A percentile compares a stretch with the other conserved stretches of the same genome.
Conservation (phyloP, 2,113 vertebrate genomes). For the Micronycteris hirsuta region DNA sequence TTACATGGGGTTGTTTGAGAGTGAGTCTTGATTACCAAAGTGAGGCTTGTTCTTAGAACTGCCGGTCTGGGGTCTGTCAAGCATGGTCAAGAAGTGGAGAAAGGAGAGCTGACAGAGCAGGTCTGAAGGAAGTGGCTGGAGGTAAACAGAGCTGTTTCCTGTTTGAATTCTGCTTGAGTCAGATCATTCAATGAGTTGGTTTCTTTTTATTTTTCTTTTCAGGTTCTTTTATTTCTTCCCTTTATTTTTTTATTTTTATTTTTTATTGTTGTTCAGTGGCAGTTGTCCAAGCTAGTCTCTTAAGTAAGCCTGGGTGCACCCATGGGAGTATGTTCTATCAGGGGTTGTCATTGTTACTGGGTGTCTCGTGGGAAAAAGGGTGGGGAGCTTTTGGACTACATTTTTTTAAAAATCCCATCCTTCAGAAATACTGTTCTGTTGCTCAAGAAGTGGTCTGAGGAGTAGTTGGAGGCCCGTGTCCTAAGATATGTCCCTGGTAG, state of each 20-base stretch:
- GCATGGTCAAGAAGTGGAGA: neutral
- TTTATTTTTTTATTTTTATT: too few relatives aligned
- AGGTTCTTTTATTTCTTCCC: too few relatives aligned
- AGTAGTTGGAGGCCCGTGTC: neutral
- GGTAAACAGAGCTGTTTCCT: neutral
- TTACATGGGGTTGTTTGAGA: neutral
- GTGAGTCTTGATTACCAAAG: neutral
- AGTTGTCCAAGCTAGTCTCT: neutral
- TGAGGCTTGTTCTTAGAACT: neutral
- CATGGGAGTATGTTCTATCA: neutral
- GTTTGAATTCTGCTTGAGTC: neutral
- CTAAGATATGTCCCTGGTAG: neutral
- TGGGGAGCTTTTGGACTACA: neutral
- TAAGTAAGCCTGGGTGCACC: neutral
- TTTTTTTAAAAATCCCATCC: neutral
- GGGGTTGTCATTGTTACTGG: neutral
- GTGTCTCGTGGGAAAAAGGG: neutral
- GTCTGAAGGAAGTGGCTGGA: neutral
- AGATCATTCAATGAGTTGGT: neutral
- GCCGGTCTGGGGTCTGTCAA: neutral
- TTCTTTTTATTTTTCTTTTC: too few relatives aligned
- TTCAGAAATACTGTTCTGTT: neutral
- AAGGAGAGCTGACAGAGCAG: neutral
- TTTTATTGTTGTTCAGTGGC: too few relatives aligned
- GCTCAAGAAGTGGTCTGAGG: neutral